Conservation (phyloP, 2,888 invertebrate species). For the Scelioninae gen. 1 region DNA sequence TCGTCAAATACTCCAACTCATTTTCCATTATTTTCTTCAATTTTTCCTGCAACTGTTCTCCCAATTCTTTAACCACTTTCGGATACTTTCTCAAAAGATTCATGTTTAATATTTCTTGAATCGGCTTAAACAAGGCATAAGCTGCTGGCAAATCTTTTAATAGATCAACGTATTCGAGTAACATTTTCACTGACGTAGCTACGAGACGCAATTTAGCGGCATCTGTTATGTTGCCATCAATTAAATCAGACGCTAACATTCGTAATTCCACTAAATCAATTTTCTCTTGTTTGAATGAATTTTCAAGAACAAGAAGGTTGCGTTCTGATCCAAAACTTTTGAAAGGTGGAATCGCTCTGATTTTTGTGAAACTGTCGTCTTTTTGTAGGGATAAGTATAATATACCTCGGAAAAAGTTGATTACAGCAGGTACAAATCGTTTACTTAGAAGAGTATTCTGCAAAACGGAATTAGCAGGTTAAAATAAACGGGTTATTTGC, state of each 20-base stretch:
- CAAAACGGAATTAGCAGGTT: too few relatives aligned
- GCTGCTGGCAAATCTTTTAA: constrained; percentile 78
- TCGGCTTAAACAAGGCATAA: constrained; percentile 82
- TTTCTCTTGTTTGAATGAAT: constrained; percentile 83
- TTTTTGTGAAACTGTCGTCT: too few relatives aligned
- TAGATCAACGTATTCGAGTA: constrained; percentile 85
- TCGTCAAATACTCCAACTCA: constrained; percentile 86
- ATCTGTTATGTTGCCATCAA: constrained; percentile 85
- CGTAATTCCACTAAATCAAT: constrained; percentile 79
- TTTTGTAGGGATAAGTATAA: too few relatives aligned
- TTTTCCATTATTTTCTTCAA: constrained; percentile 86
- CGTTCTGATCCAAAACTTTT: constrained; percentile 85
- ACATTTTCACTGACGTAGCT: constrained; percentile 86
- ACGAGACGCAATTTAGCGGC: constrained; percentile 88
- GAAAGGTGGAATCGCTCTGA: too few relatives aligned
- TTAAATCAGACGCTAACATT: constrained; percentile 87
- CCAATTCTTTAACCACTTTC: constrained; percentile 84
- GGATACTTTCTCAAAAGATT: constrained; percentile 88
- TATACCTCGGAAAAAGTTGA: constrained; percentile 91
- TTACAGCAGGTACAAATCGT: constrained; percentile 91
- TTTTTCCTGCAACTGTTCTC: constrained; percentile 84
- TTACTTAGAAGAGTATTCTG: constrained; percentile 91
- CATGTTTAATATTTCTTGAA: constrained; percentile 86
- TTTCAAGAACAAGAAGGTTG: constrained; percentile 87
- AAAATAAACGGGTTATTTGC: too few relatives aligned